A percentile compares a stretch with the other conserved stretches of the same genome.
phyloP scores from a whole-genome alignment of 1,140 invertebrate species.

The Ganaspis sp. region DNA sequence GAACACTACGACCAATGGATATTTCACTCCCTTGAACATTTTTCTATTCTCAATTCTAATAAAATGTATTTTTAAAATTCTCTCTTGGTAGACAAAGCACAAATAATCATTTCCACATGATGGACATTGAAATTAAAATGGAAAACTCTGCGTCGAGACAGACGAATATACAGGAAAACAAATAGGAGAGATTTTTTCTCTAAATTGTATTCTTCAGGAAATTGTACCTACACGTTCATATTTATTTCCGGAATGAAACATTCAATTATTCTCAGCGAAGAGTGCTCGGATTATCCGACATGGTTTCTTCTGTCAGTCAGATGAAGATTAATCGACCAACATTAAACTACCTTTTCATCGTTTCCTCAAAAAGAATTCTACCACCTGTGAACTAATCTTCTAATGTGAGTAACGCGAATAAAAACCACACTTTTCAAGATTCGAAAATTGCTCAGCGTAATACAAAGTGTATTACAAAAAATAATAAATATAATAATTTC shows the following conservation, averaged over 20 bases:
- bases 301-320: slow-evolving; percentile 1
- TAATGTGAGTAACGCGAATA: background rate
- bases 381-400: slow-evolving; percentile 1
- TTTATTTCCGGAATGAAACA: background rate
- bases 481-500: too few species aligned
- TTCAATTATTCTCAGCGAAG: background rate
- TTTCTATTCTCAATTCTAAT: too few species aligned
- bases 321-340: background rate
- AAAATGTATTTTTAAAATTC: too few species aligned
- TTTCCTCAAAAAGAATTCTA: background rate
- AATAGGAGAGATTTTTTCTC: too few species aligned
- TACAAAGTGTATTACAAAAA: background rate
- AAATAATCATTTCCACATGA: too few species aligned
- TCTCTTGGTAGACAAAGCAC: too few species aligned
- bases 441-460: background rate
- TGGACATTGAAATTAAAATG: background rate
- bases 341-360: background rate
- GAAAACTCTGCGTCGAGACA: background rate
- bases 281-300: background rate
- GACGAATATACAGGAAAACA: background rate
- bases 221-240: background rate
- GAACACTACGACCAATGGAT: too few species aligned
- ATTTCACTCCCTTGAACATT: too few species aligned
- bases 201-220: background rate
- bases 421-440: background rate